Evolutionary conservation across 2,797 vertebrate genomes (phyloP).

Genomic region (Pseudochirops cupreus): DNA sequence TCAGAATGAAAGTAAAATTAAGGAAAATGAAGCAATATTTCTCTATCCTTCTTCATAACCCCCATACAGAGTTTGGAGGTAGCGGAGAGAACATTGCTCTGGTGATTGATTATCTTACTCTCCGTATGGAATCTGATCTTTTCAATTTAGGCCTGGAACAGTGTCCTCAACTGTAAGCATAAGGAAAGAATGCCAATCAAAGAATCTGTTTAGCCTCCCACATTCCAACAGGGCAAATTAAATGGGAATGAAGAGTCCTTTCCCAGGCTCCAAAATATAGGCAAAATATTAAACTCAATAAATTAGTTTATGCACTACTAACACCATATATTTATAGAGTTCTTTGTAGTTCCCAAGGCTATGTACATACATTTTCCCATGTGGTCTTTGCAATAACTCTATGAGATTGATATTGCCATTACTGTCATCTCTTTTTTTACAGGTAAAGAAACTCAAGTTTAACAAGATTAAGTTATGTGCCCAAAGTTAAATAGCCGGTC

Average conservation of each 20-base stretch:
- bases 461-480: neutral
- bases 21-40: neutral
- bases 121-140: neutral
- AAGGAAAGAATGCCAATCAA: neutral
- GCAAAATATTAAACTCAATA: neutral
- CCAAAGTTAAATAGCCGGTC: neutral
- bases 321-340: neutral
- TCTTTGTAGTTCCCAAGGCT: no score
- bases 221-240: neutral
- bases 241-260: neutral
- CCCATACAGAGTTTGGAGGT: neutral
- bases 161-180: neutral
- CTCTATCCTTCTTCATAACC: neutral
- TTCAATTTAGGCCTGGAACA: neutral
- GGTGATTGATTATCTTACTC: neutral
- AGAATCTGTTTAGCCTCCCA: neutral
- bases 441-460: neutral
- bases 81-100: neutral
- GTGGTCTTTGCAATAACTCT: no score
- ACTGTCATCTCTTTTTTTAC: neutral
- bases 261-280: neutral
- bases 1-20: neutral
- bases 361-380: no score
- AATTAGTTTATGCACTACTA: neutral
- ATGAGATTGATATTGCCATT: neutral